phyloP scores from a whole-genome alignment of 64 coral and sea anemone species.

The Pachyseris speciosa region DNA sequence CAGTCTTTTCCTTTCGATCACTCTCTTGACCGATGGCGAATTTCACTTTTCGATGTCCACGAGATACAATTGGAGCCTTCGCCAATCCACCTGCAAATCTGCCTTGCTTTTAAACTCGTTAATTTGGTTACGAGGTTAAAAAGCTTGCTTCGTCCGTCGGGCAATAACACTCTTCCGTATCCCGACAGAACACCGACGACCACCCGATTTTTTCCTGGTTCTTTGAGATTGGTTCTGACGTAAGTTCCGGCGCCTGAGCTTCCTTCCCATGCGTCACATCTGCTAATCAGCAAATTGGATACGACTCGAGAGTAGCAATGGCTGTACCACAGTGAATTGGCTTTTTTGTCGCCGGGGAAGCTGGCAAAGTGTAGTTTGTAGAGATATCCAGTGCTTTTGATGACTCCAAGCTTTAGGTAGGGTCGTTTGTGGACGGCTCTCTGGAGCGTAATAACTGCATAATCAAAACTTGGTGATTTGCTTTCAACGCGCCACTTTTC shows the following conservation, averaged over 20 bases:
- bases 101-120: constrained; percentile 27
- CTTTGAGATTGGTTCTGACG: not conserved
- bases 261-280: constrained; percentile 72
- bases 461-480: constrained; percentile 47
- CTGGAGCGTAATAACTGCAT: constrained; percentile 71
- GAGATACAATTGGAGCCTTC: not conserved
- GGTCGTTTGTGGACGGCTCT: constrained; percentile 41
- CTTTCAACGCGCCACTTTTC: constrained; percentile 43
- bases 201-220: constrained; percentile 37
- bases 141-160: not conserved
- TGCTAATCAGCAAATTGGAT: constrained; percentile 35
- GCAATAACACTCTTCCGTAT: not conserved
- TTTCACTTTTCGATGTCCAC: not conserved
- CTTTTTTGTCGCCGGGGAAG: constrained; percentile 80
- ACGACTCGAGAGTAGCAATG: constrained; percentile 60
- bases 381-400: not conserved
- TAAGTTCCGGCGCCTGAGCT: constrained; percentile 84
- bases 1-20: not conserved
- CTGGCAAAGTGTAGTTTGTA: constrained; percentile 74
- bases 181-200: constrained; percentile 78
- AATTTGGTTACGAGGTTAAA: constrained; percentile 72
- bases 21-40: not conserved
- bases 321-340: constrained; percentile 65
- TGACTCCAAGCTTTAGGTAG: constrained; percentile 41
- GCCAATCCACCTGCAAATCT: constrained; percentile 79